Conservation (phyloP, 2,888 invertebrate species). For the Drosophila anceps region DNA sequence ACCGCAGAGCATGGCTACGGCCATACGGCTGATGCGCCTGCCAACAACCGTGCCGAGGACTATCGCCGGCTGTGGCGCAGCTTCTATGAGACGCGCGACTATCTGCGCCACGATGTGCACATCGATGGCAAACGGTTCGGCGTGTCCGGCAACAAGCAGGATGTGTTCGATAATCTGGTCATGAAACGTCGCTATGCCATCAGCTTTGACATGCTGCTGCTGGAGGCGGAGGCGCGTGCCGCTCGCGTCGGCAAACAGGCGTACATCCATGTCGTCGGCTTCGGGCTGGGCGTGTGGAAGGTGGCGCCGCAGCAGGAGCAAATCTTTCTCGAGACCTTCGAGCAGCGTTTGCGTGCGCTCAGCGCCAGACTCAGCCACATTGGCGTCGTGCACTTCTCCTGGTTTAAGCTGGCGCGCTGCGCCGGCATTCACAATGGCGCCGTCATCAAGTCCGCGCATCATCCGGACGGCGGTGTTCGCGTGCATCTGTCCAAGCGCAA, state of each 20-base stretch:
- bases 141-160: conserved; percentile 66
- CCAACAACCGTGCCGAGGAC: conserved; percentile 53
- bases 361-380: conserved; percentile 86
- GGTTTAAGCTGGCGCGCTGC: conserved; percentile 86
- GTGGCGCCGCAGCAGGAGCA: conserved; percentile 88
- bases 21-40: not conserved
- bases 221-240: conserved; percentile 88
- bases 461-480: conserved; percentile 85
- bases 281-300: conserved; percentile 89
- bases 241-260: conserved; percentile 86
- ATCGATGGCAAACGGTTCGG: conserved; percentile 79
- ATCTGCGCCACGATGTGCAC: conserved; percentile 59
- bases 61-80: conserved; percentile 77
- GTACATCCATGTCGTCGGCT: conserved; percentile 89
- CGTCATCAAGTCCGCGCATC: conserved; percentile 64
- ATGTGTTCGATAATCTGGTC: conserved; percentile 83
- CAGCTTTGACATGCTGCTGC: conserved; percentile 87
- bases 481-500: conserved; percentile 87
- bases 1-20: conserved; percentile 86
- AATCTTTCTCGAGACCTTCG: conserved; percentile 88
- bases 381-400: conserved; percentile 89
- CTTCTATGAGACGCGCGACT: conserved; percentile 76
- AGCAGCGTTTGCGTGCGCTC: conserved; percentile 87
- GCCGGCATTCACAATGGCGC: conserved; percentile 86
- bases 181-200: conserved; percentile 86